phyloP scores from a whole-genome alignment of 2,113 vertebrate genomes.

The Platysternon megacephalum region DNA sequence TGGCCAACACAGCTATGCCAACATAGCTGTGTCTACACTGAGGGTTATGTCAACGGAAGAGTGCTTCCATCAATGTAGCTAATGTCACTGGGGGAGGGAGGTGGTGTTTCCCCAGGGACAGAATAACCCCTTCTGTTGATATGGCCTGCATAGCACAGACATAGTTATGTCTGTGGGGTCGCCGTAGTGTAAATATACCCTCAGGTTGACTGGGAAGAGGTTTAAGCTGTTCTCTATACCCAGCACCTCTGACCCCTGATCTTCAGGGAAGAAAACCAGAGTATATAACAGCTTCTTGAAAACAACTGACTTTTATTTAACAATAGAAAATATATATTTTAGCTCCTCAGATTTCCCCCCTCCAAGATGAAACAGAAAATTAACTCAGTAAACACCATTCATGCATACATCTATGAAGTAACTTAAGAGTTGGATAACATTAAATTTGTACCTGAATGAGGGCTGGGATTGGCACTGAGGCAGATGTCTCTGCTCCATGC shows the following conservation, averaged over 20 bases:
- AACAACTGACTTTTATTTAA: not conserved
- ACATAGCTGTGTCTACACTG: not conserved
- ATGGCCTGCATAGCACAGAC: not conserved
- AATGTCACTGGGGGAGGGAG: not conserved
- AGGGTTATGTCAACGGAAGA: not conserved
- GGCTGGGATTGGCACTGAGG: not conserved
- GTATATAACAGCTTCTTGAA: not conserved
- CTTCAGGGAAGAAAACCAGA: not conserved
- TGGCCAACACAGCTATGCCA: not conserved
- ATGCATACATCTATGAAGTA: not conserved
- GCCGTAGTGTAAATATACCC: not conserved
- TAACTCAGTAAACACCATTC: fast-evolving
- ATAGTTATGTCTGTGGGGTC: not conserved
- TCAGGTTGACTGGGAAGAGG: not conserved
- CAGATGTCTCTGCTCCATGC: not conserved
- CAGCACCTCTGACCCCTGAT: not conserved
- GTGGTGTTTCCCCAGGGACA: not conserved
- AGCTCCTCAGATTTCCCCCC: not conserved
- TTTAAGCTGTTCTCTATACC: not conserved
- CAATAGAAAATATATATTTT: not conserved
- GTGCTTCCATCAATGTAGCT: not conserved
- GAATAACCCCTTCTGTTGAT: not conserved
- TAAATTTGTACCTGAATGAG: fast-evolving
- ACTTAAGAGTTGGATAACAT: not conserved
- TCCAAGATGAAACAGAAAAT: not conserved